These are phyloP conservation scores for Hypolimnas misippus DNA, from an alignment of 2,888 invertebrate genomes.

Conservation along the genomic window DNA sequence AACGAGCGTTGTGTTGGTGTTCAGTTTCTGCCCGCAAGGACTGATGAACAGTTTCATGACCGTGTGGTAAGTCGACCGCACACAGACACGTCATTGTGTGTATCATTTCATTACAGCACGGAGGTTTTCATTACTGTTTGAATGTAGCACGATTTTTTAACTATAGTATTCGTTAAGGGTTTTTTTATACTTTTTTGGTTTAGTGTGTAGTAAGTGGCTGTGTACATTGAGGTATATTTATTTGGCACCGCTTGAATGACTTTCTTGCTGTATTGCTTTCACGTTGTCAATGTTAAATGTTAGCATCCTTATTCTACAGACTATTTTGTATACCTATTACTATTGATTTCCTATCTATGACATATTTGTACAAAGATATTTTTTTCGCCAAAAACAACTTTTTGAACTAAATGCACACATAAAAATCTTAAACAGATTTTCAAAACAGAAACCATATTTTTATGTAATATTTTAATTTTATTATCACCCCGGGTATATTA, in stretches of 20 bases:
- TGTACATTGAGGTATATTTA: not conserved
- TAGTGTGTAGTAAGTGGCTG: constrained; percentile 5
- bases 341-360: not conserved
- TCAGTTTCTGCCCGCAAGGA: constrained; percentile 93
- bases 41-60: constrained; percentile 95
- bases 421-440: constrained; percentile 1
- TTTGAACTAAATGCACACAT: too few relatives aligned
- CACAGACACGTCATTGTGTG: constrained; percentile 47
- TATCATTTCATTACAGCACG: constrained; percentile 45
- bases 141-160: not conserved
- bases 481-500: not conserved
- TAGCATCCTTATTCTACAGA: not conserved
- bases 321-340: not conserved
- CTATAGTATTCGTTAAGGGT: not conserved
- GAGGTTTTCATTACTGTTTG: constrained; percentile 19
- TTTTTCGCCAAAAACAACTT: too few relatives aligned
- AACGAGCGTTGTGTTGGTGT: constrained; percentile 85
- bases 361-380: not conserved
- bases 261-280: constrained; percentile 8
- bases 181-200: not conserved
- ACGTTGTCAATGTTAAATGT: not conserved
- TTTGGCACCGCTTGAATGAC: constrained; percentile 12
- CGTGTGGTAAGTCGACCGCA: constrained; percentile 93
- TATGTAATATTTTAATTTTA: not conserved
- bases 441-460: not conserved